These are phyloP conservation scores for Apis florea DNA, from an alignment of 1,140 invertebrate genomes.

Conservation along the genomic window DNA sequence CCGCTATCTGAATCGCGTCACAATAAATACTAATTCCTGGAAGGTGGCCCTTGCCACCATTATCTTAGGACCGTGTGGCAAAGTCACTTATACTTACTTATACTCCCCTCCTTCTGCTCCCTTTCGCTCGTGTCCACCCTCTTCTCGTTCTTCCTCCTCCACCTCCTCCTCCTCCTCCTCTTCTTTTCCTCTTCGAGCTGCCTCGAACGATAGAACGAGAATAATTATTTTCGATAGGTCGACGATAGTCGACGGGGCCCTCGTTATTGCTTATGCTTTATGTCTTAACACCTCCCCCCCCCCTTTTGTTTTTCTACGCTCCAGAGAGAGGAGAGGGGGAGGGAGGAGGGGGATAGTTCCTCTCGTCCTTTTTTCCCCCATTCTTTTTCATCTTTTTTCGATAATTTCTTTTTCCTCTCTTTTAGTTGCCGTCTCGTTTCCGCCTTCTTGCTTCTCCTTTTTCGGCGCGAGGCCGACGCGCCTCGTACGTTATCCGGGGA, in stretches of 20 bases:
- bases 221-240: slow-evolving; percentile 77
- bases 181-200: slow-evolving; percentile 1
- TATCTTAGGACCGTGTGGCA: slow-evolving; percentile 72
- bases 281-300: slow-evolving; percentile 27
- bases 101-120: slow-evolving; percentile 51
- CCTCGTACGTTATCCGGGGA: slow-evolving; percentile 5
- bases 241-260: slow-evolving; percentile 33
- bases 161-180: background rate
- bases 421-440: background rate
- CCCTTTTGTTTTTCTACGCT: background rate
- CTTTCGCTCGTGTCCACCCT: slow-evolving; percentile 26
- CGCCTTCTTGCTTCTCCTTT: slow-evolving; percentile 25
- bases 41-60: slow-evolving; percentile 72
- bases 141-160: background rate
- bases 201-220: slow-evolving; percentile 72
- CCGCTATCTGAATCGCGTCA: slow-evolving; percentile 79
- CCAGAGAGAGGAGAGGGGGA: background rate
- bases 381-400: background rate
- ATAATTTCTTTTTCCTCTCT: background rate
- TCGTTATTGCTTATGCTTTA: slow-evolving; percentile 74
- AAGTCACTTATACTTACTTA: slow-evolving; percentile 77
- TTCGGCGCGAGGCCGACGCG: background rate
- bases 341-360: background rate
- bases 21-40: slow-evolving; percentile 81
- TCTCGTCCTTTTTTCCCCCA: background rate